These are phyloP conservation scores for Sminthurinus signatus DNA, from an alignment of 1,140 invertebrate species.

Conservation along the genomic window DNA sequence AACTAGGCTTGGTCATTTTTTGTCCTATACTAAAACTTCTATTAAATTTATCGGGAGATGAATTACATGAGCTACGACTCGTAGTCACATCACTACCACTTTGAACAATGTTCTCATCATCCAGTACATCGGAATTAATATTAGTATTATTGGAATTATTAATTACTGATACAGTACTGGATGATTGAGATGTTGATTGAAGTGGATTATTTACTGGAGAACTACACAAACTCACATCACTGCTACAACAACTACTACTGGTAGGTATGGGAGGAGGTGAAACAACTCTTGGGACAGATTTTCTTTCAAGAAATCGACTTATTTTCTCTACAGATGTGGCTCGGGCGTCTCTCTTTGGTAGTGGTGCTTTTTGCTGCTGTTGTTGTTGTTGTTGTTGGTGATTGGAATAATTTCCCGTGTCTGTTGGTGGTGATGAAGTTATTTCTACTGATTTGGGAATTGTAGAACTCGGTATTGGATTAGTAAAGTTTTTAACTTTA, in stretches of 20 bases:
- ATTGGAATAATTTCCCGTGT: not conserved
- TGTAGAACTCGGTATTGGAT: too few species aligned
- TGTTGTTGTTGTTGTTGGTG: conserved; percentile 1
- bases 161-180: too few species aligned
- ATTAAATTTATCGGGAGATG: not conserved
- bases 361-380: not conserved
- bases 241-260: not conserved
- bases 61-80: too few species aligned
- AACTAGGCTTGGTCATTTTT: conserved; percentile 49
- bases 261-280: conserved; percentile 14
- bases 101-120: too few species aligned
- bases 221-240: too few species aligned
- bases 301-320: conserved; percentile 33
- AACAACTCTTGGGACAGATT: conserved; percentile 27
- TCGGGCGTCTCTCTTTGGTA: conserved; percentile 16
- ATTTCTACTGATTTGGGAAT: too few species aligned
- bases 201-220: too few species aligned
- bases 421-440: conserved; percentile 2
- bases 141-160: too few species aligned
- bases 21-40: conserved; percentile 53
- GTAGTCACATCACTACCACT: too few species aligned
- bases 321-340: conserved; percentile 38
- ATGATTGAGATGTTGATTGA: too few species aligned
- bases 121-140: too few species aligned
- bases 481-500: too few species aligned